Conservation (phyloP, 2,888 invertebrate species). For the Xanthorhoe spadicearia region DNA sequence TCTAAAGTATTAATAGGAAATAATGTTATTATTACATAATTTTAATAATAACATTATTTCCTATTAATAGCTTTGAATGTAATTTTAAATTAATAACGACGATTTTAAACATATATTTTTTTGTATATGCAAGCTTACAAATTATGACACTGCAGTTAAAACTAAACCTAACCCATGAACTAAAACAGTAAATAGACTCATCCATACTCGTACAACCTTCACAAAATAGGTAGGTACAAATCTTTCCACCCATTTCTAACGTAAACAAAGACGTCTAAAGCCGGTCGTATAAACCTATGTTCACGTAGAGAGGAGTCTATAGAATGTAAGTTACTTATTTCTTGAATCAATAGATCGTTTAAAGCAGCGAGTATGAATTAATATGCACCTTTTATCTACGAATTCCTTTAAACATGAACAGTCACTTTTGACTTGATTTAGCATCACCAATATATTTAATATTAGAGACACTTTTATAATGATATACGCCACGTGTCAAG, state of each 20-base stretch:
- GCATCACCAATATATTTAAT: too few relatives aligned
- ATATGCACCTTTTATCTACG: too few relatives aligned
- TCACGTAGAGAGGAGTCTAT: conserved; percentile 10
- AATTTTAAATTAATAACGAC: too few relatives aligned
- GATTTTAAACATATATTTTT: too few relatives aligned
- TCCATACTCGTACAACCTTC: neutral
- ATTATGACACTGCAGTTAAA: neutral
- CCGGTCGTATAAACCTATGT: conserved; percentile 54
- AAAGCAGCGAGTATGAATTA: neutral
- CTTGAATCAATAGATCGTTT: neutral
- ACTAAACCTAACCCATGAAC: neutral
- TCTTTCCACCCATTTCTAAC: conserved; percentile 32
- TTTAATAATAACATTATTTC: too few relatives aligned
- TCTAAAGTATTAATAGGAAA: too few relatives aligned
- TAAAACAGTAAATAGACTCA: conserved; percentile 3
- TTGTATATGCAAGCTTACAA: neutral
- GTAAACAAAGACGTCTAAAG: conserved; percentile 43
- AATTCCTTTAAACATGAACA: too few relatives aligned
- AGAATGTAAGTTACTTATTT: neutral
- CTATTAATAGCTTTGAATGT: too few relatives aligned
- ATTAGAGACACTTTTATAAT: too few relatives aligned
- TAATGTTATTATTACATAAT: too few relatives aligned
- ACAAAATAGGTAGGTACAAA: conserved; percentile 24
- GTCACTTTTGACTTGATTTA: too few relatives aligned
- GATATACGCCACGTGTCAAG: too few relatives aligned